phyloP scores from a whole-genome alignment of 2,113 vertebrate genomes.

The Lynx canadensis region DNA sequence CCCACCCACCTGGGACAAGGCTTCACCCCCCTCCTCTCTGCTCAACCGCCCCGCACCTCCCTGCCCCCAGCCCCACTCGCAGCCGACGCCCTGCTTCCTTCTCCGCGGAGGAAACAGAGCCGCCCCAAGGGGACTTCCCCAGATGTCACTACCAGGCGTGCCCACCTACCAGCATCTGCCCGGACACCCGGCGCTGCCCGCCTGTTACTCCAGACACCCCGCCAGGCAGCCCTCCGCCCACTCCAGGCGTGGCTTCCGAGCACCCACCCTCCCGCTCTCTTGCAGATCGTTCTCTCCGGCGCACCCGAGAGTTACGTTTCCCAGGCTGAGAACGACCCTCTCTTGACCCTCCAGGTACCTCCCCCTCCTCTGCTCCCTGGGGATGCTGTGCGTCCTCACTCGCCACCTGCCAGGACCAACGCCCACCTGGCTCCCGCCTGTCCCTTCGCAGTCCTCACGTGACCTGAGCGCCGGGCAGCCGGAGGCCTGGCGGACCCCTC shows the following conservation, averaged over 20 bases:
- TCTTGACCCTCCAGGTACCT: background rate
- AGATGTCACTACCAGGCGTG: background rate
- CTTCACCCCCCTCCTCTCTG: background rate
- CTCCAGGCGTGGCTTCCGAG: background rate
- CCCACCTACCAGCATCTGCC: slow-evolving; percentile 15
- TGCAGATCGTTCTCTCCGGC: background rate
- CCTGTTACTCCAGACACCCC: background rate
- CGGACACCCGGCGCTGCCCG: fast-evolving
- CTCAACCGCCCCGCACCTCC: background rate
- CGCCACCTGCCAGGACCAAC: background rate
- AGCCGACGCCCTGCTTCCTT: background rate
- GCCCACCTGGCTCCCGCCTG: fast-evolving
- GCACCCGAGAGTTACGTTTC: background rate
- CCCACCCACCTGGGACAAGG: background rate
- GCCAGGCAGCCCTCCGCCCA: background rate
- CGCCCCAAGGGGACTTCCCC: background rate
- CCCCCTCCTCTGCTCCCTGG: background rate
- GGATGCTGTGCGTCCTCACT: background rate
- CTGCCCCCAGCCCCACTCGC: background rate
- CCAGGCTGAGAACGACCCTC: background rate
- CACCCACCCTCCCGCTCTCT: background rate
- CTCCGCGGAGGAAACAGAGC: background rate
- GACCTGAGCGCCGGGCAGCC: background rate
- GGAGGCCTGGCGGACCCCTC: fast-evolving
- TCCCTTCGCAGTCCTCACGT: background rate